phyloP scores from a whole-genome alignment of 1,140 invertebrate genomes.

The Eupristina koningsbergeri region DNA sequence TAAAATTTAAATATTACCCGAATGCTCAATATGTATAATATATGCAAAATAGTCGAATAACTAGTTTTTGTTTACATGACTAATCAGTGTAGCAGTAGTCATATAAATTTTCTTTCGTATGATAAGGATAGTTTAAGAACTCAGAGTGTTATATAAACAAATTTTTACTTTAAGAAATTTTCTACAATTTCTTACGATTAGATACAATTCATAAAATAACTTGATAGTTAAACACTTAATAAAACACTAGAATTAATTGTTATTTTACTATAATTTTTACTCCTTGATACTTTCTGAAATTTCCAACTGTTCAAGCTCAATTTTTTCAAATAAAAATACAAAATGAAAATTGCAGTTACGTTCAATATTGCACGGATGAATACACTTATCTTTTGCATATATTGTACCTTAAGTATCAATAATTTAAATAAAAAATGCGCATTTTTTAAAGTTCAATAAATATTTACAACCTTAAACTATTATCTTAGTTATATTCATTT shows the following conservation, averaged over 20 bases:
- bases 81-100: neutral
- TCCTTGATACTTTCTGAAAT: no score
- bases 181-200: neutral
- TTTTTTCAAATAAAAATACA: neutral
- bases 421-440: neutral
- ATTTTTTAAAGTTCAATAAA: neutral
- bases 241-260: neutral
- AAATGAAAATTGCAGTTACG: neutral
- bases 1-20: no score
- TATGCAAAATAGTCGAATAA: neutral
- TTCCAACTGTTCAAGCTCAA: neutral
- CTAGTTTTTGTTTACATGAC: neutral
- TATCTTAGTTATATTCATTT: no score
- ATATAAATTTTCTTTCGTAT: neutral
- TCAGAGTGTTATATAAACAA: neutral
- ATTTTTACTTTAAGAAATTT: neutral
- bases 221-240: neutral
- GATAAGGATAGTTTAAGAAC: neutral
- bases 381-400: no score
- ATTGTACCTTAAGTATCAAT: neutral
- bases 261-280: neutral
- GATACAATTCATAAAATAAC: neutral
- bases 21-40: neutral
- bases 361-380: no score
- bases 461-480: no score